Conservation (phyloP, 2,797 vertebrate species). For the Rhinatrema bivittatum region DNA sequence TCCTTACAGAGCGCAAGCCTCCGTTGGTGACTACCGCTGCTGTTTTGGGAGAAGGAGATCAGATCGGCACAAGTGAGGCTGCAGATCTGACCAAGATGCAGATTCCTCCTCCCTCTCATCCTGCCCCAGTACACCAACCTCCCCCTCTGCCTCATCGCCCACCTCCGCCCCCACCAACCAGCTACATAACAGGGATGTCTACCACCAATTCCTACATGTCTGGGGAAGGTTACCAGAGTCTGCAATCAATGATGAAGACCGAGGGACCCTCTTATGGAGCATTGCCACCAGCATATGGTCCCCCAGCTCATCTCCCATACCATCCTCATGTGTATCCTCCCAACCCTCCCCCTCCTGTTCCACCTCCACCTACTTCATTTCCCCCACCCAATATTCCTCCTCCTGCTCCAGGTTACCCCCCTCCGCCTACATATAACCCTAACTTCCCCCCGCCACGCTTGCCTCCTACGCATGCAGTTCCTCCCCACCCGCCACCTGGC, state of each 20-base stretch:
- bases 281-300: conserved; percentile 76
- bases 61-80: conserved; percentile 53
- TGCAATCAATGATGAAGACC: conserved; percentile 96
- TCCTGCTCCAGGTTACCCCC: conserved; percentile 72
- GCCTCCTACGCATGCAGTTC: conserved; percentile 71
- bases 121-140: conserved; percentile 72
- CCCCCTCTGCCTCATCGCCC: conserved; percentile 82
- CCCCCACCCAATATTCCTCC: conserved; percentile 68
- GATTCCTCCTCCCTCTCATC: conserved; percentile 78
- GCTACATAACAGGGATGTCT: conserved; percentile 84
- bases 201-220: conserved; percentile 96
- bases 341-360: conserved; percentile 66
- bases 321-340: conserved; percentile 72
- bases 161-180: conserved; percentile 67
- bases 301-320: conserved; percentile 71
- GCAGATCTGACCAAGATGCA: conserved; percentile 65
- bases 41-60: conserved; percentile 74
- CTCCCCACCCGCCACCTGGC: conserved; percentile 74
- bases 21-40: conserved; percentile 57
- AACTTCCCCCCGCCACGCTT: conserved; percentile 79
- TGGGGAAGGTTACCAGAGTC: conserved; percentile 86
- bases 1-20: conserved; percentile 73
- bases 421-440: conserved; percentile 78
- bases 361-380: conserved; percentile 66
- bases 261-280: conserved; percentile 79